Percentiles rank a stretch among this genome's conserved stretches.
Evolutionary conservation across 2,888 invertebrate species (phyloP).

Genomic region (Anticlea derivata): DNA sequence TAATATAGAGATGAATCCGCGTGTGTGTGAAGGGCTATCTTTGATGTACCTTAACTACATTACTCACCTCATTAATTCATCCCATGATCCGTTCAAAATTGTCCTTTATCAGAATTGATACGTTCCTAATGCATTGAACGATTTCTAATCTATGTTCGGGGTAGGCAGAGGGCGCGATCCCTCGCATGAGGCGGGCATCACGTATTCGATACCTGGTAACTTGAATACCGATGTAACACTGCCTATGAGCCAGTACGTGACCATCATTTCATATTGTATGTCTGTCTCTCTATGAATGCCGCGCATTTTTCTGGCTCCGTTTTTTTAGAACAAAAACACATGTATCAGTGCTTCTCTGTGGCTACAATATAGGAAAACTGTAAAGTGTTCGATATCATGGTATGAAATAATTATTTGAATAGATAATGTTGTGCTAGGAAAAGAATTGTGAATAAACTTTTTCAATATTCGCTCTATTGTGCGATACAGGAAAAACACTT

Average conservation of each 20-base stretch:
- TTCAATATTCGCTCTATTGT: background rate
- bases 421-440: too few species aligned
- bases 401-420: too few species aligned
- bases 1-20: too few species aligned
- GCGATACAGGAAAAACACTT: background rate
- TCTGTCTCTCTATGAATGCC: constrained; percentile 23
- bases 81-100: constrained; percentile 39
- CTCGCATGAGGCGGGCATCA: constrained; percentile 44
- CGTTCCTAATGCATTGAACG: constrained; percentile 35
- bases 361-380: too few species aligned
- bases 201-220: constrained; percentile 51
- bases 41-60: too few species aligned
- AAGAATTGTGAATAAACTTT: background rate
- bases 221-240: constrained; percentile 37
- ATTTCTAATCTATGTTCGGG: constrained; percentile 48
- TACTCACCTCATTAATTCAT: constrained; percentile 28
- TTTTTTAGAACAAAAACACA: background rate
- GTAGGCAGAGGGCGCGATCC: constrained; percentile 49
- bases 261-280: constrained; percentile 33
- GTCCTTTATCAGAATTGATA: constrained; percentile 31
- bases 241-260: constrained; percentile 33
- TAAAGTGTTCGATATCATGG: too few species aligned
- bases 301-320: constrained; percentile 21
- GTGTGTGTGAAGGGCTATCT: too few species aligned
- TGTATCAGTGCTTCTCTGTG: too few species aligned